Evolutionary conservation across 2,888 invertebrate species (phyloP), one percentile per base, ranked within the genome.

Genomic region (Amaurobius ferox): DNA sequence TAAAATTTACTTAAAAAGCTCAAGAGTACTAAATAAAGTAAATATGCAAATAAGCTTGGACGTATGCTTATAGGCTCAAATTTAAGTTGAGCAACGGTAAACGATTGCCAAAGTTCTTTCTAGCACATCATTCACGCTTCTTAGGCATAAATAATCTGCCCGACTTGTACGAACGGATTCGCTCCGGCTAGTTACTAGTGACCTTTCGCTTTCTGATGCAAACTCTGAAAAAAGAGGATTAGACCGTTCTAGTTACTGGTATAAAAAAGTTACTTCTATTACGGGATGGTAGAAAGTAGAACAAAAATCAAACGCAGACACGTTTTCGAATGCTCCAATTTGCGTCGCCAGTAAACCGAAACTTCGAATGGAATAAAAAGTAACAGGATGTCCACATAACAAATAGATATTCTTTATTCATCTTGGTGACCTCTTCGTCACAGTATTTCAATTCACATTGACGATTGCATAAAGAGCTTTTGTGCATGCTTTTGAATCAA

Each of bases 311-410:
- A 44, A 44, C n/a, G 44, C 44, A 44, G 44, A 44, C n/a, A 16
- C 44, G 44, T 7, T 44, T 44, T 9, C 44, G n/a, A 44, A 44
- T 16, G 44, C 44, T 44, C 44, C 16, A 44, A 44, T 44, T 44
- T 44, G 44, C 16, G 44, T 7, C 44, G 44, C 16, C 44, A 44
- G 44, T 44, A 44, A 44, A 44, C 44, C 44, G 44, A 44, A 44
- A 44, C 44, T 44, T 5, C n/a, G 2, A 2, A 5, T 16, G 44
- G n/a, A 44, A 16, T 16, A 44, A 44, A 44, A 44, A 44, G 44
- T 44, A 44, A 44, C 44, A 44, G 44, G 44, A 44, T 44, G 16
- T 44, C 44, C 44, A 44, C 44, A 44, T 44, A 44, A 44, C 44
- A 16, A 44, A 44, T 44, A 16, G 35, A 35, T 44, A 16, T 44